These are phyloP conservation scores for Typhlomys cinereus DNA, from an alignment of 2,113 vertebrate genomes.

Conservation along the genomic window DNA sequence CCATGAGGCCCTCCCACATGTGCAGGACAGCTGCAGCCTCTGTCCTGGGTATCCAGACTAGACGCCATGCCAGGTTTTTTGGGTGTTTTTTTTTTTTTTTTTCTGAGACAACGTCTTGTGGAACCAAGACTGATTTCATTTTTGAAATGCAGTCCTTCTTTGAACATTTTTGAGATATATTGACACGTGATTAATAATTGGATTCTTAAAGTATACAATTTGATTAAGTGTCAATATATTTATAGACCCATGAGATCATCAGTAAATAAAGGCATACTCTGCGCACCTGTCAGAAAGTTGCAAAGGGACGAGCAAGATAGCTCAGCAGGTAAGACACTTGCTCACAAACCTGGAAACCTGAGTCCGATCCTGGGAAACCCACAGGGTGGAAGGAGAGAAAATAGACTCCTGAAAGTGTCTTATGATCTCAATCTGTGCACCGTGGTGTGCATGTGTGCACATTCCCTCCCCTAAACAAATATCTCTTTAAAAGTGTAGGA, in stretches of 20 bases:
- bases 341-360: neutral
- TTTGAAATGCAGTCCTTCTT: constrained; percentile 14
- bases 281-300: neutral
- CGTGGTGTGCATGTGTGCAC: no score
- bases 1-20: constrained; percentile 20
- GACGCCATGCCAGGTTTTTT: neutral
- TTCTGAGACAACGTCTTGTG: neutral
- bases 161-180: constrained; percentile 13
- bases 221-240: neutral
- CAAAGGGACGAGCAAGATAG: neutral
- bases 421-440: no score
- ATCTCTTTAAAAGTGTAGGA: no score
- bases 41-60: neutral
- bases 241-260: neutral
- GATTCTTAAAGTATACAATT: neutral
- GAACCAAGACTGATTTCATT: neutral
- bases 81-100: neutral
- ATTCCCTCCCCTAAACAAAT: no score
- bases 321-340: neutral
- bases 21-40: neutral
- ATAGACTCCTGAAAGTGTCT: no score
- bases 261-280: neutral
- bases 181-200: neutral
- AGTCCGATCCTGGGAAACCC: neutral
- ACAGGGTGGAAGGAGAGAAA: no score